Conservation (phyloP, 1,140 invertebrate genomes). For the Drosophila persimilis region DNA sequence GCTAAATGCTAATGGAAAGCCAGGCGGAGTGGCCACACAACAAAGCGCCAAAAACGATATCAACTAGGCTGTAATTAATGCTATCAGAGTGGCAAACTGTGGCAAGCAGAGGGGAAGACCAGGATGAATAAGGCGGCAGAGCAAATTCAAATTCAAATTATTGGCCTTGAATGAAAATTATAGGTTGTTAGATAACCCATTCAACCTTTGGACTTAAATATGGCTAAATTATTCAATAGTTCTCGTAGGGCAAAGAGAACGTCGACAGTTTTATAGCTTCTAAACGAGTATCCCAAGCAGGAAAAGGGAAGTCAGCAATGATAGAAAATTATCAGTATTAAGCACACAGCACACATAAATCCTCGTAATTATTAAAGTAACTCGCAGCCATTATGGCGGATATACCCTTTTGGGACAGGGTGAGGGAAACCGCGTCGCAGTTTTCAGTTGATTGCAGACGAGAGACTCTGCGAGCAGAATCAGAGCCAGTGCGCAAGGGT, state of each 20-base stretch:
- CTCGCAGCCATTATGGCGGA: no score
- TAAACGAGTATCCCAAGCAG: no score
- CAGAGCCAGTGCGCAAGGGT: background rate
- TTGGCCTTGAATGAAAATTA: background rate
- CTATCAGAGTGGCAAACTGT: conserved; percentile 49
- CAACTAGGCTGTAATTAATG: conserved; percentile 68
- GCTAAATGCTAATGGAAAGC: conserved; percentile 42
- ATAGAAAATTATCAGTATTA: no score
- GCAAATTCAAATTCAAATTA: background rate
- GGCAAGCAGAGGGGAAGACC: conserved; percentile 33
- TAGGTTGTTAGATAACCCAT: no score
- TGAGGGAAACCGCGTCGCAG: conserved; percentile 16
- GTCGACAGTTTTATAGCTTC: no score
- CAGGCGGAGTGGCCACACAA: conserved; percentile 1
- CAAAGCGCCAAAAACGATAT: conserved; percentile 5
- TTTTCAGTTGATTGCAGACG: conserved; percentile 53
- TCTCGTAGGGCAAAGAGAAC: no score
- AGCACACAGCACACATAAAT: no score
- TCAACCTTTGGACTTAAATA: background rate
- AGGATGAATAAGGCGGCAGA: conserved; percentile 10
- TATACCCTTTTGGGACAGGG: conserved; percentile 1
- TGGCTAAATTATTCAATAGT: background rate
- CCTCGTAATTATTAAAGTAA: no score
- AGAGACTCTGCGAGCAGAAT: conserved; percentile 3
- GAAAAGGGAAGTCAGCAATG: no score